A percentile compares a stretch with the other conserved stretches of the same genome.
Conservation (phyloP, 2,113 vertebrate species). For the Gadus chalcogrammus region DNA sequence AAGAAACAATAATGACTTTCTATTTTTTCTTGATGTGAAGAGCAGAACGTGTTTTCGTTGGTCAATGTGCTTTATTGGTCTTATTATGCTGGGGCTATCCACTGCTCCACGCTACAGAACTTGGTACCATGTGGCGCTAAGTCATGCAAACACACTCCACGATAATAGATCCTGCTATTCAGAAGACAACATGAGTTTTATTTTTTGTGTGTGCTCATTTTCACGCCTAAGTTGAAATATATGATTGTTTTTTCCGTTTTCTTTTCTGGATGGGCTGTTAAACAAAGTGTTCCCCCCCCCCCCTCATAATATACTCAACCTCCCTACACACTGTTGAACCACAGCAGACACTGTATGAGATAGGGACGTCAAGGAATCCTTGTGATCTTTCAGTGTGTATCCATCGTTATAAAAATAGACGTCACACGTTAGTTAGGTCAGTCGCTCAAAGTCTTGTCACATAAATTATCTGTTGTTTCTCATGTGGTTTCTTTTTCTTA, state of each 20-base stretch:
- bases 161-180: too few species aligned
- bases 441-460: constrained; percentile 60
- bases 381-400: neutral
- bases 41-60: neutral
- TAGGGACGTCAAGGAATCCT: neutral
- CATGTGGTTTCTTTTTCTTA: constrained; percentile 74
- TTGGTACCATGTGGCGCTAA: too few species aligned
- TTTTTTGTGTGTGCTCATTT: too few species aligned
- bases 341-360: neutral
- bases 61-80: too few species aligned
- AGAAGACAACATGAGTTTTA: too few species aligned
- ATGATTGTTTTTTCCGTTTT: too few species aligned
- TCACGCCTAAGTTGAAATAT: too few species aligned
- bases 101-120: too few species aligned
- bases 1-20: constrained; percentile 41
- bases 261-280: neutral
- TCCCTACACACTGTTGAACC: neutral
- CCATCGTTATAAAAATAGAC: too few species aligned
- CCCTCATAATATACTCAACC: neutral
- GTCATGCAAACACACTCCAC: too few species aligned
- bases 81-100: too few species aligned
- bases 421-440: constrained; percentile 32
- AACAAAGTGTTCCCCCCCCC: neutral
- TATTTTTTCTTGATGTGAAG: constrained; percentile 25
- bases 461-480: constrained; percentile 74